These are phyloP conservation scores for Sceliomorpha sp. DNA, from an alignment of 2,888 invertebrate species.

Conservation along the genomic window DNA sequence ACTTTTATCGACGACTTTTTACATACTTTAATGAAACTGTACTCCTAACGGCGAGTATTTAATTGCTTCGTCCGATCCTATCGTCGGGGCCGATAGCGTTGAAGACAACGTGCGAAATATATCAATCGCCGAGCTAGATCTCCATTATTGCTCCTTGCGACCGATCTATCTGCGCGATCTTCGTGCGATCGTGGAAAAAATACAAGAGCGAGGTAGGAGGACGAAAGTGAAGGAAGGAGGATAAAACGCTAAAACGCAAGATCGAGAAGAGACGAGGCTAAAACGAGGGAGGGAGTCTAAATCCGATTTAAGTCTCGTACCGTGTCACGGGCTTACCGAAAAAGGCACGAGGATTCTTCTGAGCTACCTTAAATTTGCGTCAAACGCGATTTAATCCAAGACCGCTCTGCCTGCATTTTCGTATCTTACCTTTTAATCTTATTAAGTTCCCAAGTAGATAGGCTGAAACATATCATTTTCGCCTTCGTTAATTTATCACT, in stretches of 20 bases:
- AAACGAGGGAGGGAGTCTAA: conserved; percentile 60
- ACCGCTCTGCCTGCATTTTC: conserved; percentile 55
- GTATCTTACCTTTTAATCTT: conserved; percentile 71
- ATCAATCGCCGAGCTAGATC: too few relatives aligned
- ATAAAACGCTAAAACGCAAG: too few relatives aligned
- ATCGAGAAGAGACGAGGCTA: conserved; percentile 29
- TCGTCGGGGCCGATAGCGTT: too few relatives aligned
- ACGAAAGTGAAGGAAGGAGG: conserved; percentile 33
- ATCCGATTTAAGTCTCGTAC: conserved; percentile 72
- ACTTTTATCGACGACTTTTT: too few relatives aligned
- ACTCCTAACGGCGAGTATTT: too few relatives aligned
- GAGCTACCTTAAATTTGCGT: conserved; percentile 74
- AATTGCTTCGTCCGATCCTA: too few relatives aligned
- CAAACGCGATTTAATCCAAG: conserved; percentile 71
- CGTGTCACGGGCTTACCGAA: conserved; percentile 68
- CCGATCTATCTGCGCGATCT: too few relatives aligned
- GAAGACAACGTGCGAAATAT: too few relatives aligned
- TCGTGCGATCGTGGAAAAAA: too few relatives aligned
- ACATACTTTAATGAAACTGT: too few relatives aligned
- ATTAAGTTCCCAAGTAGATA: conserved; percentile 66
- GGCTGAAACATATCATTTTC: conserved; percentile 68
- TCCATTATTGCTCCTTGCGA: too few relatives aligned
- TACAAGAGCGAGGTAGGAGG: conserved; percentile 14
- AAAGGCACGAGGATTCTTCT: conserved; percentile 64
- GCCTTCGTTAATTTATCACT: conserved; percentile 66